Percentiles rank a stretch among this genome's conserved stretches.
Evolutionary conservation across 2,113 vertebrate genomes (phyloP).

Genomic region (Rattus rattus): DNA sequence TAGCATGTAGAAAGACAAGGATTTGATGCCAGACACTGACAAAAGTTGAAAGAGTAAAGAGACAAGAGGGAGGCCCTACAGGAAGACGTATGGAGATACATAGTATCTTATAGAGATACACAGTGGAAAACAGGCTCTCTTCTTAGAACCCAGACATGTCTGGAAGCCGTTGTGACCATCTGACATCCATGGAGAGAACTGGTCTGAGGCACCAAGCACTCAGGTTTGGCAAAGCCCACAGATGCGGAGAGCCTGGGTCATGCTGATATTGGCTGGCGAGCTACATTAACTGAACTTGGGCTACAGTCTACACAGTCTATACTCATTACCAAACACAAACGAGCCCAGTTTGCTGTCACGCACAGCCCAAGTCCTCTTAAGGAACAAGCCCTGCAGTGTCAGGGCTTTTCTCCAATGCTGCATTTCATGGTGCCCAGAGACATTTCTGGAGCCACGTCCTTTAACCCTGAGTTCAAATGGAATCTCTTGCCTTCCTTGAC

Average conservation of each 20-base stretch:
- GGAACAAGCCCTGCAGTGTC: not conserved
- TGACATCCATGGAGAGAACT: not conserved
- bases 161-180: not conserved
- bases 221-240: not conserved
- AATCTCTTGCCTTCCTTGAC: conserved; percentile 71
- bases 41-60: not conserved
- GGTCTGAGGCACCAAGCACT: not conserved
- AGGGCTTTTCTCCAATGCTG: not conserved
- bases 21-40: not conserved
- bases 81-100: not conserved
- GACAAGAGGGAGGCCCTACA: not conserved
- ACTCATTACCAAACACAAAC: conserved; percentile 28
- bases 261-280: not conserved
- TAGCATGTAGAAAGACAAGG: too few relatives aligned
- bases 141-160: not conserved
- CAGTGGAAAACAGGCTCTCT: not conserved
- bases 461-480: conserved; percentile 75
- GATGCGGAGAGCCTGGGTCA: not conserved
- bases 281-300: conserved; percentile 2
- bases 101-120: not conserved
- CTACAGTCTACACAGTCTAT: not conserved
- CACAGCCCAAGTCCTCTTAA: not conserved
- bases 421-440: conserved; percentile 37
- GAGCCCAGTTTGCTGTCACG: not conserved
- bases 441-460: conserved; percentile 45